Base-by-base conservation (phyloP, 2,113 vertebrate species). In the Grammomys surdaster region DNA sequence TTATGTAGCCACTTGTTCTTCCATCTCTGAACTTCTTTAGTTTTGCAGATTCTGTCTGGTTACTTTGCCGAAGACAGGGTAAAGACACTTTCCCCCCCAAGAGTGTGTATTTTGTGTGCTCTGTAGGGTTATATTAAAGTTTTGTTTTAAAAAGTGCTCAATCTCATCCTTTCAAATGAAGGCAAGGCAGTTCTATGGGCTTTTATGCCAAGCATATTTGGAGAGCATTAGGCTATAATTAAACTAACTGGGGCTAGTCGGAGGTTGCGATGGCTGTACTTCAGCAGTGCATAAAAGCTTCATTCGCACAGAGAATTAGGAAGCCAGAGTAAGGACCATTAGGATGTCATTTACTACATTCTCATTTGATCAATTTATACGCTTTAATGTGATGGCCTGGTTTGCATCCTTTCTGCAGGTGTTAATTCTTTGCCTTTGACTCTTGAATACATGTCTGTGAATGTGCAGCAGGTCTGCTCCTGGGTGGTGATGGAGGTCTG, bases 341-440 rank as follows among this genome's bases (percentile, higher is more conserved):
- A 98, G 92, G 94, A 97, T 97, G 96, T 96, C 97, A 97, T 96
- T 97, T 97, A 94, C 97, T 97, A 97, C 90, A 97, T 98, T 97
- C 97, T 97, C 97, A 97, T 96, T 96, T 98, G 77, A 96, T 96
- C 96, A 97, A 93, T 97, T 97, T 97, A 95, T 96, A 72, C 87
- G 91, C 86, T 95, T 97, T 97, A 97, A 97, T 97, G 97, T 89
- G 96, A 95, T 95, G 97, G 97, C 90, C 91, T 96, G 89, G 96
- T 91, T 97, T 96, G 90, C 95, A 97, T 96, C 86, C 93, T 96
- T 97, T 95, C 84, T 96, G 94, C 91, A 96, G 97, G 96, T 97
- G 97, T 98, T 98, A 97, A 98, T 95, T 95, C 88, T 96, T 82
- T 96, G 95, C 95, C 89, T 97, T 95, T 96, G 96, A 96, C 95